A percentile compares a stretch with the other conserved stretches of the same genome.
phyloP scores from a whole-genome alignment of 2,113 vertebrate genomes.

The Odocoileus hemionus region DNA sequence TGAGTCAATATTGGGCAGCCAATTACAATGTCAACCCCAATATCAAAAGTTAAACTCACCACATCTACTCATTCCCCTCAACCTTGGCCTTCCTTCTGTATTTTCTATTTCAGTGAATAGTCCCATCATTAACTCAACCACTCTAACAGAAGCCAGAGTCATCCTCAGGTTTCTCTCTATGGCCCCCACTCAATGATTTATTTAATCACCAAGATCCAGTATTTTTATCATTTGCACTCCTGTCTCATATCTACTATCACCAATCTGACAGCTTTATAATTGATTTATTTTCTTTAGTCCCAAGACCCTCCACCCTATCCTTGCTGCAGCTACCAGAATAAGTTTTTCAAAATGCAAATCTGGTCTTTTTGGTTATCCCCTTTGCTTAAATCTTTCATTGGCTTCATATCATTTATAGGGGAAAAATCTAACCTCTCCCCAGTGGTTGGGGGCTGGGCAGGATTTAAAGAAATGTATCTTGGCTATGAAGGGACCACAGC shows the following conservation, averaged over 20 bases:
- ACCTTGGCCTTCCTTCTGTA: background rate
- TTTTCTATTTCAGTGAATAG: background rate
- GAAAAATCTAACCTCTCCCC: conserved; percentile 33
- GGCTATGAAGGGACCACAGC: background rate
- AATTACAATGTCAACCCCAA: background rate
- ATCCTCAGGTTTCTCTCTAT: background rate
- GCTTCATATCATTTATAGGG: conserved; percentile 22
- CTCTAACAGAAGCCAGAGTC: background rate
- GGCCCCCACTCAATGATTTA: background rate
- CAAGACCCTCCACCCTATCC: background rate
- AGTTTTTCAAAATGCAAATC: conserved; percentile 51
- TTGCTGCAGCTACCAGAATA: background rate
- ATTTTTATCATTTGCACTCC: background rate
- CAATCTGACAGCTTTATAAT: background rate
- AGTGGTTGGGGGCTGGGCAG: background rate
- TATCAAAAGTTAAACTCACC: background rate
- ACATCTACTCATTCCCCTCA: background rate
- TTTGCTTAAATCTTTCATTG: conserved; percentile 30
- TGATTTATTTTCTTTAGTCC: background rate
- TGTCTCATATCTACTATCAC: background rate
- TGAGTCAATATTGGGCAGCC: background rate
- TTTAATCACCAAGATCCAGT: background rate
- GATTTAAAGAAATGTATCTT: background rate
- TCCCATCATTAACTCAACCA: background rate
- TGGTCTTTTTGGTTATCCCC: background rate